phyloP scores from a whole-genome alignment of 2,888 invertebrate species.

The Eurois occulta region DNA sequence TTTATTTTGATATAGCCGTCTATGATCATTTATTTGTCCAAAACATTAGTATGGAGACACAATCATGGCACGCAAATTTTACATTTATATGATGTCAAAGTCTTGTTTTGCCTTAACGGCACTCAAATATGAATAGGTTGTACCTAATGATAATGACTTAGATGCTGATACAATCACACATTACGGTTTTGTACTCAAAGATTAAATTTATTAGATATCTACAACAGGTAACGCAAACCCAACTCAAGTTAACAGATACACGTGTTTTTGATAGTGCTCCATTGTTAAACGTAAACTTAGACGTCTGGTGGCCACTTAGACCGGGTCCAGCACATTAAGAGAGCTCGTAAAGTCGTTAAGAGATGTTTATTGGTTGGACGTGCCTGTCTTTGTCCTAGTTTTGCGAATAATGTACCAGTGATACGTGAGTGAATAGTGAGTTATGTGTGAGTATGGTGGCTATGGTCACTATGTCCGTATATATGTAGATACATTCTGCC shows the following conservation, averaged over 20 bases:
- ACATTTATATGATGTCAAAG: neutral
- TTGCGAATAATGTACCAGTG: conserved; percentile 65
- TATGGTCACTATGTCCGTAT: conserved; percentile 1
- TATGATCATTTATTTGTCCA: too few relatives aligned
- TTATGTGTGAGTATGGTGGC: conserved; percentile 40
- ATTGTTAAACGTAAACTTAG: conserved; percentile 57
- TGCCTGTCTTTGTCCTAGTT: conserved; percentile 75
- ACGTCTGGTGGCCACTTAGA: conserved; percentile 73
- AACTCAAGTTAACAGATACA: conserved; percentile 35
- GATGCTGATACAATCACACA: neutral
- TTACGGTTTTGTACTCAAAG: neutral
- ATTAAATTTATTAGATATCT: neutral
- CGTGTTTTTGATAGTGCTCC: conserved; percentile 51
- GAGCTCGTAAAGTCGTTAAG: conserved; percentile 79
- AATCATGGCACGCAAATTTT: neutral
- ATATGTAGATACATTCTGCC: neutral
- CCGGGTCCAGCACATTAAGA: conserved; percentile 76
- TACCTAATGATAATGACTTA: neutral
- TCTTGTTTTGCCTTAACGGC: neutral
- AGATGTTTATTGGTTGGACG: conserved; percentile 81
- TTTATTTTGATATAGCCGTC: too few relatives aligned
- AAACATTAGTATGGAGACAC: too few relatives aligned
- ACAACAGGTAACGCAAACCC: conserved; percentile 21
- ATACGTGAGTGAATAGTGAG: conserved; percentile 57
- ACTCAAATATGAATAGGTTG: neutral